Percentiles rank a stretch among this genome's conserved stretches.
Evolutionary conservation across 2,888 invertebrate species (phyloP).

Genomic region (Merodon equestris): DNA sequence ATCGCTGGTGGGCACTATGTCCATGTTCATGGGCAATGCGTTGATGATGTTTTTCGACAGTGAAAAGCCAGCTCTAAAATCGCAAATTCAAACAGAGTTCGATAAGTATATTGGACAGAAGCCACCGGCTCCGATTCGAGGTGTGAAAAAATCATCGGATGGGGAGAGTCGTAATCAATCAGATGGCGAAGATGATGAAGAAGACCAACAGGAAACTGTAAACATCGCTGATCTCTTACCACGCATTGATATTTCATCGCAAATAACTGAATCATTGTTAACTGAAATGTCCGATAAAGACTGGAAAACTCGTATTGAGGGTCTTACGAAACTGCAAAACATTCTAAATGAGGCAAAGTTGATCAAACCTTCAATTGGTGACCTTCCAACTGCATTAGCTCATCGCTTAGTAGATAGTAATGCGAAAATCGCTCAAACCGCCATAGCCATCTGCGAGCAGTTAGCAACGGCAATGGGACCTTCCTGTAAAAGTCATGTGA

Average conservation of each 20-base stretch:
- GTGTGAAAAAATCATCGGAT: conserved; percentile 75
- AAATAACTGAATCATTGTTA: conserved; percentile 89
- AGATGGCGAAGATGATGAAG: conserved; percentile 69
- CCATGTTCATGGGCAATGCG: conserved; percentile 88
- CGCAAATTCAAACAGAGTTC: conserved; percentile 91
- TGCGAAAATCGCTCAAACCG: conserved; percentile 91
- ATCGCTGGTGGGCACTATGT: conserved; percentile 83
- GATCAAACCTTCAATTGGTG: conserved; percentile 91
- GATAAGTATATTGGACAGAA: conserved; percentile 88
- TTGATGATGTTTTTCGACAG: conserved; percentile 89
- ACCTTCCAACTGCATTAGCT: conserved; percentile 88
- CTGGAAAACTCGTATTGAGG: conserved; percentile 88
- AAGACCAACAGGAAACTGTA: conserved; percentile 76
- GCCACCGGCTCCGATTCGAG: conserved; percentile 87
- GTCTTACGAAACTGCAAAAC: conserved; percentile 78
- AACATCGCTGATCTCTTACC: conserved; percentile 86
- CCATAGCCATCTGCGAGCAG: conserved; percentile 90
- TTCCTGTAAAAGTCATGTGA: conserved; percentile 87
- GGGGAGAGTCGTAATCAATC: conserved; percentile 70
- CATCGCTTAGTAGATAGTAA: conserved; percentile 92
- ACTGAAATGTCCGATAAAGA: conserved; percentile 92
- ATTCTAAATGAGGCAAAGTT: conserved; percentile 84
- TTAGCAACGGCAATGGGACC: conserved; percentile 91
- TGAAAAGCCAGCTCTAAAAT: conserved; percentile 90
- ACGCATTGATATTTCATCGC: conserved; percentile 88